phyloP scores from a whole-genome alignment of 2,888 invertebrate species.

The Caenorhabditis drosophilae region DNA sequence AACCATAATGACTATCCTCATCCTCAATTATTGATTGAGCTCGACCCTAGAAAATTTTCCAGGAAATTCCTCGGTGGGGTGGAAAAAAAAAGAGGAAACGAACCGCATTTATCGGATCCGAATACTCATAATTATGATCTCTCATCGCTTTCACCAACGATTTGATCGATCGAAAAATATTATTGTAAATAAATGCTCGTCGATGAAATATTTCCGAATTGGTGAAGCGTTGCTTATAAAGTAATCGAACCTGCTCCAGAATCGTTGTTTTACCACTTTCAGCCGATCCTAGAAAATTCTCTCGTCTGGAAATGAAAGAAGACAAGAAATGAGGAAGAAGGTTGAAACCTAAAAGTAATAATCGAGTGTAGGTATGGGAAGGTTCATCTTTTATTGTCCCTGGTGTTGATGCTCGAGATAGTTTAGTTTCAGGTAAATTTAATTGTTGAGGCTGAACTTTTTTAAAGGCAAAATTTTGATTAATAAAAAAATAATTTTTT shows the following conservation, averaged over 20 bases:
- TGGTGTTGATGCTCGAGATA: constrained; percentile 3
- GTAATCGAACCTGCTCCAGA: constrained; percentile 51
- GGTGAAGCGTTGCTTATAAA: constrained; percentile 48
- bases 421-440: not conserved
- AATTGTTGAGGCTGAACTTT: too few relatives aligned
- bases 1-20: constrained; percentile 34
- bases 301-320: not conserved
- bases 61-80: not conserved
- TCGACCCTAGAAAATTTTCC: constrained; percentile 31
- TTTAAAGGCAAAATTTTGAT: too few relatives aligned
- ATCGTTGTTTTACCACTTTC: constrained; percentile 64
- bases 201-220: constrained; percentile 56
- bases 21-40: constrained; percentile 39
- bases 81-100: not conserved
- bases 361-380: constrained; percentile 11
- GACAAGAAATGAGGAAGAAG: not conserved
- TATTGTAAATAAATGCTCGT: constrained; percentile 55
- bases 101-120: constrained; percentile 46
- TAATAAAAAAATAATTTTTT: not conserved
- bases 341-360: constrained; percentile 12
- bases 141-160: constrained; percentile 39
- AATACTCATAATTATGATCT: constrained; percentile 24
- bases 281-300: constrained; percentile 47
- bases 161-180: constrained; percentile 49
- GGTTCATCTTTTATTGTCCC: constrained; percentile 4